These are phyloP conservation scores for Lepeophtheirus nordmannii DNA, from an alignment of 2,888 invertebrate genomes.

Conservation along the genomic window DNA sequence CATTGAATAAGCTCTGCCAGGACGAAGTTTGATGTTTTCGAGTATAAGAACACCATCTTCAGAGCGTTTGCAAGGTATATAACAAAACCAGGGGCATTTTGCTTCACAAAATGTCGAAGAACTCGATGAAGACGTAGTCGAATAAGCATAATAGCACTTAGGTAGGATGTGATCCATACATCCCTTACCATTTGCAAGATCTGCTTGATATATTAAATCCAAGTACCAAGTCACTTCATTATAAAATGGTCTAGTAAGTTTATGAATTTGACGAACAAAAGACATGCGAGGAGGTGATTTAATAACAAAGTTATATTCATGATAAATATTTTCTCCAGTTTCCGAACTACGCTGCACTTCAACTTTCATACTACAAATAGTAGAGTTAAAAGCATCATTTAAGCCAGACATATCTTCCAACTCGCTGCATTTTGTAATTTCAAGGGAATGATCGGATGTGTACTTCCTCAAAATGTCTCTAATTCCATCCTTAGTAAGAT, in stretches of 20 bases:
- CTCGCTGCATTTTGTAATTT: not conserved
- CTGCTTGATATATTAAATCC: not conserved
- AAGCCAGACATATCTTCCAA: constrained; percentile 20
- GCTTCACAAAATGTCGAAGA: not conserved
- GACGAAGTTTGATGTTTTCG: constrained; percentile 22
- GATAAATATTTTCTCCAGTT: too few relatives aligned
- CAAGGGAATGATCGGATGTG: constrained; percentile 9
- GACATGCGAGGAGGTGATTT: constrained; percentile 19
- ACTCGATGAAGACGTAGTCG: not conserved
- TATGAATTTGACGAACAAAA: constrained; percentile 14
- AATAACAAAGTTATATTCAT: constrained; percentile 16
- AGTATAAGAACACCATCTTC: constrained; percentile 21
- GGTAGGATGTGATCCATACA: constrained; percentile 15
- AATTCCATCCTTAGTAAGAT: constrained; percentile 17
- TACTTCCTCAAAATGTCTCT: constrained; percentile 12
- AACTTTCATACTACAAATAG: constrained; percentile 18
- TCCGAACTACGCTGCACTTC: not conserved
- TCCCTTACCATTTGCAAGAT: not conserved
- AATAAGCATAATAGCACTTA: constrained; percentile 18
- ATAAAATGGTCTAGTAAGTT: constrained; percentile 15
- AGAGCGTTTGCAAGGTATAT: constrained; percentile 6
- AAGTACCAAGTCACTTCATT: constrained; percentile 24
- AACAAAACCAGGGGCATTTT: constrained; percentile 18
- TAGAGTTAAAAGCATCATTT: constrained; percentile 22
- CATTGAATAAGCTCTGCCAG: constrained; percentile 10